Evolutionary conservation across 2,888 invertebrate species (phyloP).

Genomic region (Sinodicranocentrus sp.): DNA sequence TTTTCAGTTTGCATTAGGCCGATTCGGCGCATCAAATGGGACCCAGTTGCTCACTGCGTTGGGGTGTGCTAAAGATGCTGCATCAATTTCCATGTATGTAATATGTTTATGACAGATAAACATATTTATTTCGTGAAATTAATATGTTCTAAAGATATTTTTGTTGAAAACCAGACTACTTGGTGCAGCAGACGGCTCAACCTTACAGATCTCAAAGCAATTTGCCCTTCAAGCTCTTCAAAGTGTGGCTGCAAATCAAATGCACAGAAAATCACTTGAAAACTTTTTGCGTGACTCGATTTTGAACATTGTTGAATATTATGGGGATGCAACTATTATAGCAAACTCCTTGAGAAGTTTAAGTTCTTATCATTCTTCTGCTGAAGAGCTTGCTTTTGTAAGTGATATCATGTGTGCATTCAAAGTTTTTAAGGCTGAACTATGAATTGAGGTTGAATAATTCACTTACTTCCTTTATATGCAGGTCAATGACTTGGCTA

Average conservation of each 20-base stretch:
- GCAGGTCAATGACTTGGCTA: conserved; percentile 43
- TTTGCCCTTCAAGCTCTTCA: conserved; percentile 53
- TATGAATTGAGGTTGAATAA: too few relatives aligned
- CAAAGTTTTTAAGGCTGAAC: too few relatives aligned
- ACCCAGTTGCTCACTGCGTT: conserved; percentile 46
- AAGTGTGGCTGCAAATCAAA: conserved; percentile 51
- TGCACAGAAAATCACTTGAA: conserved; percentile 32
- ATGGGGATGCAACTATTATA: conserved; percentile 54
- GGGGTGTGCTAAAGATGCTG: conserved; percentile 35
- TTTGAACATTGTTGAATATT: conserved; percentile 28
- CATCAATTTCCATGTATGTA: conserved; percentile 38
- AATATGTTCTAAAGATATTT: not conserved
- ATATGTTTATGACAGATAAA: conserved; percentile 2
- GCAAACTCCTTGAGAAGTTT: conserved; percentile 49
- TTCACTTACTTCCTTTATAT: not conserved
- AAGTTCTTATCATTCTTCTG: conserved; percentile 43
- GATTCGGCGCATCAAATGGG: conserved; percentile 34
- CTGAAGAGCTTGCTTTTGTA: conserved; percentile 51
- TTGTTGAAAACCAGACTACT: conserved; percentile 38
- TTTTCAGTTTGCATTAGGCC: conserved; percentile 57
- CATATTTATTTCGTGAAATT: not conserved
- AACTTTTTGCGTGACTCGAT: conserved; percentile 38
- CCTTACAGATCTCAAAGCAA: conserved; percentile 42
- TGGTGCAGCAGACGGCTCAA: conserved; percentile 48
- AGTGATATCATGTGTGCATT: not conserved